These are phyloP conservation scores for Cerceris ruficornis DNA, from an alignment of 2,888 invertebrate genomes.

Conservation along the genomic window DNA sequence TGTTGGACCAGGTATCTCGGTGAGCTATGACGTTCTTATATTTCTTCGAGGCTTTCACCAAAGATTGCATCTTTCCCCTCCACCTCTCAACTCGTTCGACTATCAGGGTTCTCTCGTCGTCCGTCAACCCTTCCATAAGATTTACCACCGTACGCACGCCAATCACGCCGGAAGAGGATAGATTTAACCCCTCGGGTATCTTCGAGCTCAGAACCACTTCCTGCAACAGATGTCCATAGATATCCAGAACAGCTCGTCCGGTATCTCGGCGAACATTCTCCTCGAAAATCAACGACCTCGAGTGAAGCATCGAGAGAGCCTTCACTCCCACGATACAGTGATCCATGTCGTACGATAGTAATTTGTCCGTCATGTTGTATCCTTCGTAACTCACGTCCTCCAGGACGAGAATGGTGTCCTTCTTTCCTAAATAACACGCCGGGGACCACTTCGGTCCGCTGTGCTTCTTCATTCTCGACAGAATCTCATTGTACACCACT, in stretches of 20 bases:
- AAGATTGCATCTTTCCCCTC: conserved; percentile 16
- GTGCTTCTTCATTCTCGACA: conserved; percentile 44
- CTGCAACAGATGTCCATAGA: conserved; percentile 59
- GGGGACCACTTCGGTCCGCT: conserved; percentile 54
- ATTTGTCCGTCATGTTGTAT: conserved; percentile 66
- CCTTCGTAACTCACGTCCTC: conserved; percentile 67
- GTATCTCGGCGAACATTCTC: conserved; percentile 58
- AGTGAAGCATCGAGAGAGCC: conserved; percentile 71
- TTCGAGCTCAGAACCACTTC: conserved; percentile 50
- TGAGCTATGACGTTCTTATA: conserved; percentile 71
- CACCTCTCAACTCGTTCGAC: conserved; percentile 55
- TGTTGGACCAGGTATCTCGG: conserved; percentile 76
- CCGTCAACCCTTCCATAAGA: conserved; percentile 43
- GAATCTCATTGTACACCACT: conserved; percentile 56
- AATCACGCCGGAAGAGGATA: conserved; percentile 20
- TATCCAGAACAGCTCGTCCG: conserved; percentile 50
- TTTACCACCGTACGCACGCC: conserved; percentile 54
- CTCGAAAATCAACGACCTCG: conserved; percentile 71
- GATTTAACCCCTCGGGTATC: conserved; percentile 23
- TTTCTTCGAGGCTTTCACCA: conserved; percentile 49
- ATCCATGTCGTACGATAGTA: conserved; percentile 65
- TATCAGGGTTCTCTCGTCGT: conserved; percentile 47
- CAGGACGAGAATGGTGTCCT: conserved; percentile 65
- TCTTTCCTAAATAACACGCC: conserved; percentile 64
- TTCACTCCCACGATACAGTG: conserved; percentile 63